Conservation (phyloP, 2,113 vertebrate genomes). For the Tylochromis polylepis region DNA sequence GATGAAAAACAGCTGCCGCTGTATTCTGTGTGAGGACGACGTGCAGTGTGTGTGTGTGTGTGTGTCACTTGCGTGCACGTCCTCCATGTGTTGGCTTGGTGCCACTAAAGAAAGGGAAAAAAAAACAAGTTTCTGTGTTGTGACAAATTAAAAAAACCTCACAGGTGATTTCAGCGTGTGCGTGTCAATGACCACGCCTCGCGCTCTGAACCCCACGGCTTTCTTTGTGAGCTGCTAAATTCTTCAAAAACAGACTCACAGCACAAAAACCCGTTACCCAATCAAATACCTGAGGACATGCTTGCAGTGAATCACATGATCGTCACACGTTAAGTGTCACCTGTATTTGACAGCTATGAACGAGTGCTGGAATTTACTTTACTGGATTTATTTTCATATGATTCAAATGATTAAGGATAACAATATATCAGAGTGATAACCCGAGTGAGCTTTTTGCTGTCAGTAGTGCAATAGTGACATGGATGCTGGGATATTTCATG, state of each 20-base stretch:
- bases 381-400: not conserved
- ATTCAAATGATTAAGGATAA: not conserved
- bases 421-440: not conserved
- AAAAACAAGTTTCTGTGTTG: not conserved
- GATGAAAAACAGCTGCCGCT: slow-evolving; percentile 56
- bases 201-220: too few species aligned
- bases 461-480: not conserved
- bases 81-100: not conserved
- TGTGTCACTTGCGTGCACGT: not conserved
- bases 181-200: too few species aligned
- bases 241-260: not conserved
- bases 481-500: too few species aligned
- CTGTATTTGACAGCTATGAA: not conserved
- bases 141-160: not conserved
- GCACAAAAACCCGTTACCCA: not conserved
- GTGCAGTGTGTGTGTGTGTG: slow-evolving; percentile 4
- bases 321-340: not conserved
- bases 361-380: not conserved
- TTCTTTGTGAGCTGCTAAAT: too few species aligned
- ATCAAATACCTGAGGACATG: not conserved
- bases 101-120: not conserved
- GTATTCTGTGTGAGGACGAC: slow-evolving; percentile 19
- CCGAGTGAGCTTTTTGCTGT: not conserved
- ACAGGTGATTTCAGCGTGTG: not conserved
- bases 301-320: not conserved